Conservation (phyloP, 1,140 invertebrate species). For the Pseudomyrmex cubaensis region DNA sequence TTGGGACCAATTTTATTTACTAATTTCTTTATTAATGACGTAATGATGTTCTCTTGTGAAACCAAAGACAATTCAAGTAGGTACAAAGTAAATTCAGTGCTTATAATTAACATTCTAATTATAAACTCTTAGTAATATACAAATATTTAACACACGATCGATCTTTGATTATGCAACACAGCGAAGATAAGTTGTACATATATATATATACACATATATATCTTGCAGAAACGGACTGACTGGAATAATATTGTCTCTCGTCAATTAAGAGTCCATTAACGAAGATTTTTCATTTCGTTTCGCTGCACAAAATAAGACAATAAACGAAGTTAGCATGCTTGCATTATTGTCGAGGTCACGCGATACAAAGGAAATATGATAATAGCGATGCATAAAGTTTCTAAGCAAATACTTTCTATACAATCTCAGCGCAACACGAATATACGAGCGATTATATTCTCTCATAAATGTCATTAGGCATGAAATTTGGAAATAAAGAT, state of each 20-base stretch:
- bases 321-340: conserved; percentile 2
- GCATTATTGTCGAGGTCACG: conserved; percentile 13
- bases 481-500: not conserved
- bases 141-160: too few relatives aligned
- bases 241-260: not conserved
- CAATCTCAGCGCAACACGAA: not conserved
- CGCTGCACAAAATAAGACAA: too few relatives aligned
- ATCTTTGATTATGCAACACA: not conserved
- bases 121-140: not conserved
- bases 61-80: not conserved
- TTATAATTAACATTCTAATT: conserved; percentile 14
- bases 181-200: not conserved
- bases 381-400: not conserved
- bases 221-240: not conserved
- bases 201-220: not conserved
- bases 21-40: too few relatives aligned
- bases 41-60: too few relatives aligned
- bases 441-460: not conserved
- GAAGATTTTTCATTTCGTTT: too few relatives aligned
- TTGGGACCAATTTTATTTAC: too few relatives aligned
- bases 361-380: not conserved
- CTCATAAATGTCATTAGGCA: not conserved
- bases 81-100: not conserved
- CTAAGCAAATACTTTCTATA: not conserved
- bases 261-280: not conserved